phyloP scores from a whole-genome alignment of 2,888 invertebrate species.

The Zhengitettix transpicula region DNA sequence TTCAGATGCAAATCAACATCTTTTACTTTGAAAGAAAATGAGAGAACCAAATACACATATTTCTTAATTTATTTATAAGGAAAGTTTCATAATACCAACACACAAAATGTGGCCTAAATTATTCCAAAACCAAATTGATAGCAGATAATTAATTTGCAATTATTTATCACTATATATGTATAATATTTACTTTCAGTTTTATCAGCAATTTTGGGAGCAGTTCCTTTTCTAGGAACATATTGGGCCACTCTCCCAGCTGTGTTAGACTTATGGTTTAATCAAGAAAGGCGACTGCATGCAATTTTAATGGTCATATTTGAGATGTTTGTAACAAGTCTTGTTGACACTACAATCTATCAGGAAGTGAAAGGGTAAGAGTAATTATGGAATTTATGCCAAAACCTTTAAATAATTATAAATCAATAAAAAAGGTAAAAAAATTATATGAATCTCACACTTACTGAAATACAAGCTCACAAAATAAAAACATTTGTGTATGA shows the following conservation, averaged over 20 bases:
- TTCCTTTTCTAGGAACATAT: slow-evolving; percentile 91
- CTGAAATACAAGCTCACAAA: no score
- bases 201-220: slow-evolving; percentile 84
- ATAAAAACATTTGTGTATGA: no score
- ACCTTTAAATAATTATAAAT: neutral
- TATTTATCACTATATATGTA: neutral
- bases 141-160: neutral
- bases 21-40: no score
- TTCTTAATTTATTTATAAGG: no score
- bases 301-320: slow-evolving; percentile 65
- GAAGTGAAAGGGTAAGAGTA: slow-evolving; percentile 83
- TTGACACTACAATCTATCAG: slow-evolving; percentile 90
- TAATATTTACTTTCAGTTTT: slow-evolving; percentile 39
- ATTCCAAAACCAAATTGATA: no score
- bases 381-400: neutral
- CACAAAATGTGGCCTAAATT: no score
- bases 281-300: slow-evolving; percentile 69
- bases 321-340: slow-evolving; percentile 77
- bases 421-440: no score
- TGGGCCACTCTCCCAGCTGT: slow-evolving; percentile 89
- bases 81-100: no score
- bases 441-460: no score
- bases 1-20: no score
- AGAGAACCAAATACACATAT: no score
- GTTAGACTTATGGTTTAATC: slow-evolving; percentile 85